Base-by-base conservation (phyloP, 2,113 vertebrate genomes). In the Holacanthus passer region DNA sequence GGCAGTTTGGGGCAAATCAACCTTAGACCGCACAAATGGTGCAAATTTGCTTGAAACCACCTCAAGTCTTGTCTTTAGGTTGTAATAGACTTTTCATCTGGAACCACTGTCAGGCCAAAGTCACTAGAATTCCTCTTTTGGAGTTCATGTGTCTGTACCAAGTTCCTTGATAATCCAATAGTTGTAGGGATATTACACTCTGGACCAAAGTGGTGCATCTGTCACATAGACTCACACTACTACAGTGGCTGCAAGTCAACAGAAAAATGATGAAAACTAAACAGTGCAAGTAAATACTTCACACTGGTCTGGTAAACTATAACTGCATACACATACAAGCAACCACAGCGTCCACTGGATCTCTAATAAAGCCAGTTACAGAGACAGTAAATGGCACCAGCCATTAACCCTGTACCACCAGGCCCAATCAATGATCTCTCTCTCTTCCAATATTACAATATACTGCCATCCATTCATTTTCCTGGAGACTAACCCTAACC, bases 321-420 rank as follows among this genome's bases (percentile, higher is more conserved):
- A 73, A 67, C 27, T 39, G 55, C 53, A 65, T 52, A 32, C 0
- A 2, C 22, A 20, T 16, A 14, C 39, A 37, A 48, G 29, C 66
- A n/a, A n/a, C n/a, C n/a, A n/a, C n/a, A n/a, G n/a, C n/a, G 74
- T 79, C 45, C 37, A 58, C 1, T 47, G 50, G 41, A 17, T 71
- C 58, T 29, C 64, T 71, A 41, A 66, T 77, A 83, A 80, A 67
- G 45, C 9, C n/a, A 7, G 29, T 72, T 83, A 68, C n/a, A 55
- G 32, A 56, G 43, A 32, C 48, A 65, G 27, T 52, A 45, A 69
- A 53, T 20, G 35, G 31, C 27, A 74, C 41, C 45, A 63, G 70
- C 79, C 58, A 43, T 78, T 73, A 73, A 77, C 78, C 77, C 77
- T 41, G 47, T 20, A 27, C 48, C 66, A 69, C 39, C 71, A 70